These are phyloP conservation scores for Meta bourneti DNA, from an alignment of 2,888 invertebrate genomes.

Conservation along the genomic window DNA sequence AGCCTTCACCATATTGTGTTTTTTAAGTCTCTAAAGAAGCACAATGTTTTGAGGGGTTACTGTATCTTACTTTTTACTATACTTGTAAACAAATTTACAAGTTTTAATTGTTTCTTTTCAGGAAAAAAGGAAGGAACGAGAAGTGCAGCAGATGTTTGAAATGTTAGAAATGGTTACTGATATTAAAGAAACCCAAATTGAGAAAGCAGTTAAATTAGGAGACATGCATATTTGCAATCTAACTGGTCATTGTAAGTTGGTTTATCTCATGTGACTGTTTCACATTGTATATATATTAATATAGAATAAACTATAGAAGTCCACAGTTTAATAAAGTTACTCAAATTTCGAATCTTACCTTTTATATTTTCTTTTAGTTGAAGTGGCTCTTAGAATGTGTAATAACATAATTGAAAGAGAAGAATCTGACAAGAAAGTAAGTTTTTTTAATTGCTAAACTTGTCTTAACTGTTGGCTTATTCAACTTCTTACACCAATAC, in stretches of 20 bases:
- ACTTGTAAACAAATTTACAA: background rate
- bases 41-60: background rate
- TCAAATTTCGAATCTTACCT: background rate
- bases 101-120: conserved; percentile 79
- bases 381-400: conserved; percentile 85
- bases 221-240: conserved; percentile 85
- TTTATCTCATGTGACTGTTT: too few species aligned
- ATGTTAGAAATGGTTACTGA: conserved; percentile 89
- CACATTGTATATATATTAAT: too few species aligned
- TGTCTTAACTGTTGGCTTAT: too few species aligned
- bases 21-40: background rate
- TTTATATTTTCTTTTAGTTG: conserved; percentile 80
- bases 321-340: too few species aligned
- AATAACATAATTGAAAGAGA: conserved; percentile 85
- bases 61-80: background rate
- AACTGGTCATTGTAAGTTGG: conserved; percentile 83
- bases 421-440: conserved; percentile 76
- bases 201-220: conserved; percentile 85
- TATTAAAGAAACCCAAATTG: conserved; percentile 88
- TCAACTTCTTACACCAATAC: too few species aligned
- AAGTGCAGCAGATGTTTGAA: conserved; percentile 89
- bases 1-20: background rate
- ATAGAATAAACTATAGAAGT: too few species aligned
- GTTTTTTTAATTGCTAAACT: too few species aligned
- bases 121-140: conserved; percentile 89